Evolutionary conservation across 2,797 vertebrate species (phyloP), one percentile per base, ranked within the genome.

Genomic region (Gouania willdenowi): DNA sequence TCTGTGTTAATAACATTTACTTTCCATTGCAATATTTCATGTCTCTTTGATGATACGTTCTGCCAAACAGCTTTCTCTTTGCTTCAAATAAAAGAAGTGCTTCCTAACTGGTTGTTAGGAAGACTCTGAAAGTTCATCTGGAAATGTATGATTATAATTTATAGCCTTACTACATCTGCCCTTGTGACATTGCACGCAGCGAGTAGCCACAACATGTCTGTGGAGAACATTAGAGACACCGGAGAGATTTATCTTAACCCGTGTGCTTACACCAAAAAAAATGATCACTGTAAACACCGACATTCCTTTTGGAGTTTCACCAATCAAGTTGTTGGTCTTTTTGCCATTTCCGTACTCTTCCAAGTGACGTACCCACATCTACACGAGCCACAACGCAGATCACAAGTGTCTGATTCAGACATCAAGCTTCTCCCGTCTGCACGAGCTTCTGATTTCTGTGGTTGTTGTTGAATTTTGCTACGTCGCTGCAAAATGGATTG

Each of bases 171-270:
- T 73, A 42, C 63, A 75, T 75, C 69, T 81, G 79, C 75, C 49
- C 40, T 44, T 40, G 65, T 63, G 65, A 74, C 57, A 65, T 21
- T 13, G 62, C 66, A 70, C 36, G 51, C 39, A 48, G 67, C 34
- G 45, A 56, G 61, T 49, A 63, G 74, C 81, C 79, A 55, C 82
- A 80, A 68, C 71, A 74, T 60, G 82, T 86, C 83, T 85, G 84
- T 53, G 47, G 75, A 84, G 79, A 71, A 41, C 79, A 78, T 81
- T 75, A 76, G 75, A 64, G 73, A 46, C 55, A 24, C 3, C 15
- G 51, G 29, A 24, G 5, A 59, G 77, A 87, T 87, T 84, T 84
- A 85, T 16, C 63, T 54, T 26, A 47, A 14, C 13, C 49, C 69
- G 61, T 46, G 34, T 27, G 7, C 55, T 71, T 22, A 40, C 50